Percentiles rank a stretch among this genome's conserved stretches.
Conservation (phyloP, 92 coral and sea anemone species). For the Epizoanthus fatuus region DNA sequence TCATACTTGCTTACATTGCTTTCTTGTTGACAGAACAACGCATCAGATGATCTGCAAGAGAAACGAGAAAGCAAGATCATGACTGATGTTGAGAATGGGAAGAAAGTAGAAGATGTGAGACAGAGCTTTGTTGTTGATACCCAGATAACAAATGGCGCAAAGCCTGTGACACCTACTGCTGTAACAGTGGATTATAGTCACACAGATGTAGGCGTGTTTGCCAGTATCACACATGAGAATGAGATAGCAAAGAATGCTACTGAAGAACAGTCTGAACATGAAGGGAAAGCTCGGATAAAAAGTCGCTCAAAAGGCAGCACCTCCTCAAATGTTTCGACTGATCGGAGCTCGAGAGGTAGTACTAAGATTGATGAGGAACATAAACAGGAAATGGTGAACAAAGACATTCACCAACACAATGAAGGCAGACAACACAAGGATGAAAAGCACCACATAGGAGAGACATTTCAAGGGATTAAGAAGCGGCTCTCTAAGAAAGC, state of each 20-base stretch:
- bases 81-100: not conserved
- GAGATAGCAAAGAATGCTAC: not conserved
- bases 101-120: not conserved
- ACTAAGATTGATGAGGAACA: conserved; percentile 26
- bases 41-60: not conserved
- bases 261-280: conserved; percentile 5
- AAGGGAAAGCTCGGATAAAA: not conserved
- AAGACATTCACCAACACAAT: conserved; percentile 1
- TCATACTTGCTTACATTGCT: not conserved
- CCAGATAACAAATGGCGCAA: too few relatives aligned
- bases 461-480: conserved; percentile 21
- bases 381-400: not conserved
- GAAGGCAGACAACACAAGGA: conserved; percentile 10
- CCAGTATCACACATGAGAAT: not conserved
- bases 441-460: conserved; percentile 24
- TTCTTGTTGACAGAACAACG: not conserved
- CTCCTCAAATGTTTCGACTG: conserved; percentile 13
- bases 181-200: not conserved
- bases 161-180: not conserved
- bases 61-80: not conserved
- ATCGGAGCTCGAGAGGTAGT: conserved; percentile 36
- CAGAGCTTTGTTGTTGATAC: too few relatives aligned
- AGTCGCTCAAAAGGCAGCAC: conserved; percentile 16
- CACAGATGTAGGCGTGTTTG: not conserved
- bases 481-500: conserved; percentile 24